Conservation (phyloP, 2,888 invertebrate genomes). For the Acleris literana region DNA sequence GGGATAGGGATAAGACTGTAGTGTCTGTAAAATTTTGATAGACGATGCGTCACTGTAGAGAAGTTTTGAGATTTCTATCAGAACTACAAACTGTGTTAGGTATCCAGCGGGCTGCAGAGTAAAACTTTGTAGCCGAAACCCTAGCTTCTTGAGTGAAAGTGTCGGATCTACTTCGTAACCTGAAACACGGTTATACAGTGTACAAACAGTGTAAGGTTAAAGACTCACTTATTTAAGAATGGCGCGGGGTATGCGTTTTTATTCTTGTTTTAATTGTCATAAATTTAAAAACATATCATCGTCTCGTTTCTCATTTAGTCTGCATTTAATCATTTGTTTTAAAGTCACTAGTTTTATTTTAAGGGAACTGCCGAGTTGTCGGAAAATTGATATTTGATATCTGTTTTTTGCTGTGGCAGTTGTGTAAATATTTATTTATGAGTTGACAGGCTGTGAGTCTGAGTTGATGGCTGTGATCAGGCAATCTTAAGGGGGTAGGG, state of each 20-base stretch:
- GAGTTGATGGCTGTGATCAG: constrained; percentile 56
- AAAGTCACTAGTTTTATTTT: not conserved
- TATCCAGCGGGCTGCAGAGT: not conserved
- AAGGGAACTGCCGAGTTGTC: not conserved
- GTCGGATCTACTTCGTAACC: not conserved
- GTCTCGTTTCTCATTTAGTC: constrained; percentile 41
- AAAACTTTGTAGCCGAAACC: not conserved
- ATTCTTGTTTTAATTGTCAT: constrained; percentile 14
- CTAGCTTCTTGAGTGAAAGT: not conserved
- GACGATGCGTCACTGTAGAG: no score
- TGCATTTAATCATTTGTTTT: constrained; percentile 53
- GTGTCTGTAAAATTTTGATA: no score
- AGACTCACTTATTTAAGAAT: constrained; percentile 29
- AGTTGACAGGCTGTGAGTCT: constrained; percentile 38
- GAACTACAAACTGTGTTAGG: no score
- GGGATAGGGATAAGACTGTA: no score
- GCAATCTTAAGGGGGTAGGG: constrained; percentile 31
- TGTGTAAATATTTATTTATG: constrained; percentile 41
- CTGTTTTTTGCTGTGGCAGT: constrained; percentile 6
- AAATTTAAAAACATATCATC: constrained; percentile 42
- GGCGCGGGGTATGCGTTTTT: constrained; percentile 25
- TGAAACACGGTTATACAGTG: not conserved
- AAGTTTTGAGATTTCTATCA: no score
- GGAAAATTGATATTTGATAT: not conserved
- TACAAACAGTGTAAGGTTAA: constrained; percentile 8